These are phyloP conservation scores for Xestia xanthographa DNA, from an alignment of 2,888 invertebrate genomes.

Conservation along the genomic window DNA sequence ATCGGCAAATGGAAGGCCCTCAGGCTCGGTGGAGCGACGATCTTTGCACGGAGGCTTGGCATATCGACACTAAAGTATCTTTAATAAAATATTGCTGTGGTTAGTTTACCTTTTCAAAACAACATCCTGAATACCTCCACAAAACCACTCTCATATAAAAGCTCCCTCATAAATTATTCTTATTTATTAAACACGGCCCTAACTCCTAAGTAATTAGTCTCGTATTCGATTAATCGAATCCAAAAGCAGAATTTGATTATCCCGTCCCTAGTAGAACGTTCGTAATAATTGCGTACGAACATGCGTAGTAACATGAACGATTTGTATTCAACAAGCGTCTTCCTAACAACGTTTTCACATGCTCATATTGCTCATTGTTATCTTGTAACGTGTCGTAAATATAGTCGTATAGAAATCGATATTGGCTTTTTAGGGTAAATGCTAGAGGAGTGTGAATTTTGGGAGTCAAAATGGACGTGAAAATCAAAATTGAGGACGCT, in stretches of 20 bases:
- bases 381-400: slow-evolving; percentile 36
- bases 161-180: slow-evolving; percentile 38
- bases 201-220: slow-evolving; percentile 42
- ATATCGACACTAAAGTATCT: not conserved
- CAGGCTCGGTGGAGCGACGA: too few relatives aligned
- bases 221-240: slow-evolving; percentile 50
- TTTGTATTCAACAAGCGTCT: slow-evolving; percentile 50
- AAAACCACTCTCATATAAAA: slow-evolving; percentile 15
- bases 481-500: not conserved
- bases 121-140: not conserved
- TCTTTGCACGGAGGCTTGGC: too few relatives aligned
- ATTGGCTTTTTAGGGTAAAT: slow-evolving; percentile 9
- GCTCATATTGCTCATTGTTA: slow-evolving; percentile 54
- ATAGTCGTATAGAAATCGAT: slow-evolving; percentile 18
- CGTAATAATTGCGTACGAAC: slow-evolving; percentile 35
- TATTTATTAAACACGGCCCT: slow-evolving; percentile 27
- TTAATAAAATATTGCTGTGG: not conserved
- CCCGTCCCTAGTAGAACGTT: slow-evolving; percentile 25
- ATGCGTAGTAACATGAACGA: slow-evolving; percentile 19
- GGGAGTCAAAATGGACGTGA: not conserved
- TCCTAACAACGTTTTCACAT: slow-evolving; percentile 44
- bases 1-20: too few relatives aligned
- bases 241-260: slow-evolving; percentile 34
- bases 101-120: not conserved
- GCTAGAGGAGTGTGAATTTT: not conserved